phyloP scores from a whole-genome alignment of 1,140 invertebrate species.

The Anoplophora glabripennis region DNA sequence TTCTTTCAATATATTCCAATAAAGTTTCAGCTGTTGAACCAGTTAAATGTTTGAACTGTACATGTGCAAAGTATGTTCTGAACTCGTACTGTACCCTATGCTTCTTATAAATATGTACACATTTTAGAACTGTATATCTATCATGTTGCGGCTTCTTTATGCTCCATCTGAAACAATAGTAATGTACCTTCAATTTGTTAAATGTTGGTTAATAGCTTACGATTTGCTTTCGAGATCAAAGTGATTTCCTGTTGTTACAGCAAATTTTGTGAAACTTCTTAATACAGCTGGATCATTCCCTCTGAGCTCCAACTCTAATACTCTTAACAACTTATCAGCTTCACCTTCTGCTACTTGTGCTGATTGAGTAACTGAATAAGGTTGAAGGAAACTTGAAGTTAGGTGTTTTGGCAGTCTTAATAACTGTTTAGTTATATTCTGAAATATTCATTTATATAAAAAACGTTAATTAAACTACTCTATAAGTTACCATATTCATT shows the following conservation, averaged over 20 bases:
- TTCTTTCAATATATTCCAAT: constrained; percentile 94
- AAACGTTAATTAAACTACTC: too few species aligned
- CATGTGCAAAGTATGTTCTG: constrained; percentile 85
- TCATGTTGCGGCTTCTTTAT: constrained; percentile 70
- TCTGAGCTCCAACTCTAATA: constrained; percentile 81
- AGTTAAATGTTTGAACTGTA: constrained; percentile 82
- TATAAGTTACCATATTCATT: too few species aligned
- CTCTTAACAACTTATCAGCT: constrained; percentile 76
- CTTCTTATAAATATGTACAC: constrained; percentile 90
- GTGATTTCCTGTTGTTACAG: constrained; percentile 72
- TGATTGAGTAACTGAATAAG: background rate
- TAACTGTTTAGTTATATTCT: background rate
- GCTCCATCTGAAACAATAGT: constrained; percentile 60
- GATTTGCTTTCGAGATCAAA: constrained; percentile 73
- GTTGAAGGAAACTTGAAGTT: background rate
- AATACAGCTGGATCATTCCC: constrained; percentile 84
- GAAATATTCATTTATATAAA: background rate
- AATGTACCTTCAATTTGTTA: constrained; percentile 12
- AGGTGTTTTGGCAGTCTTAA: background rate
- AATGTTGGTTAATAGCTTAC: constrained; percentile 54
- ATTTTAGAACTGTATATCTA: constrained; percentile 78
- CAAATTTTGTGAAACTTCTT: constrained; percentile 84
- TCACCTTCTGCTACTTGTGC: constrained; percentile 35
- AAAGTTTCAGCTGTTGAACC: constrained; percentile 94
- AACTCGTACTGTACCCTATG: constrained; percentile 95